Evolutionary conservation across 2,797 vertebrate genomes (phyloP).

Genomic region (Arctocebus calabarensis): DNA sequence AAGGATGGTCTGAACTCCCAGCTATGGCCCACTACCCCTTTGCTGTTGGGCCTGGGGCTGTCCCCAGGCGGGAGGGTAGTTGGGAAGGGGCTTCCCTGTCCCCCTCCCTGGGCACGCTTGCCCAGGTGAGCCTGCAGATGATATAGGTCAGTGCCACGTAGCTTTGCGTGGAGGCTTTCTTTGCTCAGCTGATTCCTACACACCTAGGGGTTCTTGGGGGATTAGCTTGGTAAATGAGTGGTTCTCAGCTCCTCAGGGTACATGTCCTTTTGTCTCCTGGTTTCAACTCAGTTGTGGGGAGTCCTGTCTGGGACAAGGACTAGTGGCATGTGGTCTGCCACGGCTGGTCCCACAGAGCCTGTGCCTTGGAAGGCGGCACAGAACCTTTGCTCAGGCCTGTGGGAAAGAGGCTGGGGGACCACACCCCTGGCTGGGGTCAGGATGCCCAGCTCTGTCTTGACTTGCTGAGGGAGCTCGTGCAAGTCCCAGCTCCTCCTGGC

Average conservation of each 20-base stretch:
- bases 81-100: background rate
- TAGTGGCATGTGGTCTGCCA: background rate
- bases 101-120: too few relatives aligned
- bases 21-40: too few relatives aligned
- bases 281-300: background rate
- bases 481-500: background rate
- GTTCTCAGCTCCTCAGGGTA: background rate
- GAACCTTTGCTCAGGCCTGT: background rate
- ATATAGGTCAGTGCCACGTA: background rate
- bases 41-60: background rate
- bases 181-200: background rate
- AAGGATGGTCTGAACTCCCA: background rate
- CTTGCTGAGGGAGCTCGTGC: accelerated
- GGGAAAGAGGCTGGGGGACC: background rate
- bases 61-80: too few relatives aligned
- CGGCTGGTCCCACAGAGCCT: accelerated
- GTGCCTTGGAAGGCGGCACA: accelerated
- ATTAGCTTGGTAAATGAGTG: background rate
- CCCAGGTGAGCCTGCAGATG: background rate
- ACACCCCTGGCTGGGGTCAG: accelerated
- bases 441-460: background rate
- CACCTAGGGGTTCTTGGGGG: background rate
- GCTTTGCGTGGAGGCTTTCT: too few relatives aligned
- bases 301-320: background rate
- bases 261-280: too few relatives aligned